These are phyloP conservation scores for Aplocera efformata DNA, from an alignment of 2,888 invertebrate genomes.

Conservation along the genomic window DNA sequence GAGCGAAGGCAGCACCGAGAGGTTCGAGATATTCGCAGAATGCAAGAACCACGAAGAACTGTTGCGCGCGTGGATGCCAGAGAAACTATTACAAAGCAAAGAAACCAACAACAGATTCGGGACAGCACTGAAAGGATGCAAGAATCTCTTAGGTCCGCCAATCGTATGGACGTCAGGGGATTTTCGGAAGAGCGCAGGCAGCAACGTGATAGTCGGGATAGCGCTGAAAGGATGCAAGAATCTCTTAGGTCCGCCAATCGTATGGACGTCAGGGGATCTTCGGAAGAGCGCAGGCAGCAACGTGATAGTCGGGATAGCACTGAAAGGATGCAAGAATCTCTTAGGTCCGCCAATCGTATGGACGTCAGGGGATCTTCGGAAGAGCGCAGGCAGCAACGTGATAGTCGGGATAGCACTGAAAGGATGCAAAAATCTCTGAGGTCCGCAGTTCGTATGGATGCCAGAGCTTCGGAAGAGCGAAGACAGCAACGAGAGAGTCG, in stretches of 20 bases:
- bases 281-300: neutral
- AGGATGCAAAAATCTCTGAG: conserved; percentile 2
- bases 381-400: conserved; percentile 3
- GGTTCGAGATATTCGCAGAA: neutral
- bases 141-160: conserved; percentile 7
- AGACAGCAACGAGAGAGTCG: neutral
- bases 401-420: neutral
- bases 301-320: neutral
- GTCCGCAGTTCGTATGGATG: neutral
- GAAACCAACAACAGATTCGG: neutral
- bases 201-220: neutral
- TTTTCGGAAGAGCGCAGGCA: conserved; percentile 2
- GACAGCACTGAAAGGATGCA: conserved; percentile 6
- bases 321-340: neutral
- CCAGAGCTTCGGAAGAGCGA: conserved; percentile 1
- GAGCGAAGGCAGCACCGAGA: conserved; percentile 3
- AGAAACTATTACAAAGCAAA: conserved; percentile 1
- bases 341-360: neutral
- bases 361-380: neutral
- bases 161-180: no score
- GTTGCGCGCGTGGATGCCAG: neutral
- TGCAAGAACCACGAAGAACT: neutral
- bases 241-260: no score
- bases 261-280: no score
- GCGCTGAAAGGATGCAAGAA: no score